Conservation (phyloP, 37 sponge, comb jelly and placozoan genomes). For the Oscarella lobularis region DNA sequence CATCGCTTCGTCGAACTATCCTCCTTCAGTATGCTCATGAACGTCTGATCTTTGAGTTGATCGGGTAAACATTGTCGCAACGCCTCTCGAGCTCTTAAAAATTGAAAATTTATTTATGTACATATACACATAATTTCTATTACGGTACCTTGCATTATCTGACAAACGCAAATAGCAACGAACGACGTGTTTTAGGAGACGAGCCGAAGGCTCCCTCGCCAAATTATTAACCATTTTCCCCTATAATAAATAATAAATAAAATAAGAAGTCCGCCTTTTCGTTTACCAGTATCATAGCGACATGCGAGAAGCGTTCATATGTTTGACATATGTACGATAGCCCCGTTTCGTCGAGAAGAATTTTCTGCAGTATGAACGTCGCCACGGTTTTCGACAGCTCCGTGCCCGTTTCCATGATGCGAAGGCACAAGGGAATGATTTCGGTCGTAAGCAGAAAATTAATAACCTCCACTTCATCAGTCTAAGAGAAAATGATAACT, state of each 20-base stretch:
- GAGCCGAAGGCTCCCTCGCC: slow-evolving; percentile 38
- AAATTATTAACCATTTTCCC: slow-evolving; percentile 79
- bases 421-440: slow-evolving; percentile 88
- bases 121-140: neutral
- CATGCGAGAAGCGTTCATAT: slow-evolving; percentile 91
- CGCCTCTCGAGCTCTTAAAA: slow-evolving; percentile 75
- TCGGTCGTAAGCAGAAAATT: slow-evolving; percentile 92
- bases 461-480: slow-evolving; percentile 95
- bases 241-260: slow-evolving; percentile 7
- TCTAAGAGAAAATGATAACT: slow-evolving; percentile 19
- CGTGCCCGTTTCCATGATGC: slow-evolving; percentile 95
- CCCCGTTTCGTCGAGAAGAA: slow-evolving; percentile 88
- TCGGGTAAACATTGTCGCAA: slow-evolving; percentile 75
- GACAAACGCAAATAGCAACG: slow-evolving; percentile 87
- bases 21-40: slow-evolving; percentile 60
- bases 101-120: no score
- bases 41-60: slow-evolving; percentile 85
- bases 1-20: slow-evolving; percentile 88
- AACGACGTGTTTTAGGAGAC: slow-evolving; percentile 90
- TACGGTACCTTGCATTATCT: slow-evolving; percentile 67
- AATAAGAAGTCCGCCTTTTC: neutral
- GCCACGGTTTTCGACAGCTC: slow-evolving; percentile 95
- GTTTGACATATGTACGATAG: slow-evolving; percentile 96
- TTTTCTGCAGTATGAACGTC: slow-evolving; percentile 96
- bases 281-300: slow-evolving; percentile 77